Evolutionary conservation across 1,140 invertebrate species (phyloP), one percentile per base, ranked within the genome.

Genomic region (Drosophila eugracilis): DNA sequence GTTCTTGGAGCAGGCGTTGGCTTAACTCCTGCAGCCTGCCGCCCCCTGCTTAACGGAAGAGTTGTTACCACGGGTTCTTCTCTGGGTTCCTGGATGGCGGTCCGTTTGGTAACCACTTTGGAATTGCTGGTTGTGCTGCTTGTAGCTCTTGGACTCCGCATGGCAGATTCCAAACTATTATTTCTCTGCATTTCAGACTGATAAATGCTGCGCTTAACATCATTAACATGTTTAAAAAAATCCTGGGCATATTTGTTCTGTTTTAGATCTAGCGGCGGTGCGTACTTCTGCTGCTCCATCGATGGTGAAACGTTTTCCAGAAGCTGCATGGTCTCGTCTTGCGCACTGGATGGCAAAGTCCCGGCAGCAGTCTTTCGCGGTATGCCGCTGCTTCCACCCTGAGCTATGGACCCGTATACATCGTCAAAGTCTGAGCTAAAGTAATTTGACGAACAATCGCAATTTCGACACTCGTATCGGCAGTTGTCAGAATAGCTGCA

Each of bases 361-460:
- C 90, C 90, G 0, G 86, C 86, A 1, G 86, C 86, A 0, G 89
- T 91, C 21, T 91, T 91, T 5, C 89, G 75, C 2, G 89, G 89
- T 24, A 91, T 91, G 12, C 88, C 88, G 15, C 88, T 90, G 52
- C 83, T 83, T 10, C 85, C 80, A 4, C 83, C 66, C 5, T 85
- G 85, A 0, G 78, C 80, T 59, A 86, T 76, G 2, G 79, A 85
- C 0, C 90, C 77, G 14, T 91, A 91, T 2, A 89, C 62, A 10
- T 92, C 91, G 53, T 92, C 91, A 28, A 92, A 92, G 6, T 92
- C 91, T 1, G 91, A 92, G n/a, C 90, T 91, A 15, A 92, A 91
- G 36, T 92, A 92, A 12, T 88, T 91, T 0, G 91, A 91, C 4
- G 91, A 92, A 50, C 91, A 92, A 28, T 92, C 91, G 12, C 91